phyloP scores from a whole-genome alignment of 2,797 vertebrate genomes.

The Coendou prehensilis region DNA sequence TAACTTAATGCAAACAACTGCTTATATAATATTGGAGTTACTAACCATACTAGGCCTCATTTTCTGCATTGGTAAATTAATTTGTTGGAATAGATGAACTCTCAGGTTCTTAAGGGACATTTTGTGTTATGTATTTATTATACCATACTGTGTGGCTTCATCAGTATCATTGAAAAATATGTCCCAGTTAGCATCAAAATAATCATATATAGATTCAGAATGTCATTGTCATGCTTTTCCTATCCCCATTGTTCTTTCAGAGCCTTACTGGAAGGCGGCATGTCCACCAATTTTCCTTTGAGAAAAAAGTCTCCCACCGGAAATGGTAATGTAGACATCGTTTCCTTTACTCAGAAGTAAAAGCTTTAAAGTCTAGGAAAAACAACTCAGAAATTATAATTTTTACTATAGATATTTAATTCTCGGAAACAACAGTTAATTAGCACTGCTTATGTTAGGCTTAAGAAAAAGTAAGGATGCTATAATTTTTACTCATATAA shows the following conservation, averaged over 20 bases:
- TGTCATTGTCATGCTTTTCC: background rate
- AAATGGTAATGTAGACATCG: conserved; percentile 84
- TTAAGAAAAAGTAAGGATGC: conserved; percentile 17
- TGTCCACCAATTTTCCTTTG: conserved; percentile 86
- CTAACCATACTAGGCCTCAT: background rate
- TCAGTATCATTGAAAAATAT: background rate
- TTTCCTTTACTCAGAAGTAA: conserved; percentile 54
- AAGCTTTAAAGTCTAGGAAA: conserved; percentile 35
- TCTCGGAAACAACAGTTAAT: conserved; percentile 17
- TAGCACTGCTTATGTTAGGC: conserved; percentile 18
- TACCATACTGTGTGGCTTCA: background rate
- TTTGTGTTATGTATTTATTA: background rate
- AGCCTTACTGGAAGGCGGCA: conserved; percentile 73
- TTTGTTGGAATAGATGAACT: background rate
- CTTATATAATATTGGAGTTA: background rate
- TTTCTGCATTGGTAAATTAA: conserved; percentile 39
- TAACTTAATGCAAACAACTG: background rate
- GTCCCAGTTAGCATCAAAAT: background rate
- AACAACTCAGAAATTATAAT: background rate
- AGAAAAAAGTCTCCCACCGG: conserved; percentile 80
- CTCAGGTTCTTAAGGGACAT: background rate
- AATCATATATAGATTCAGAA: conserved; percentile 2
- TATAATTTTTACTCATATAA: background rate
- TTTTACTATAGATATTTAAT: conserved; percentile 45
- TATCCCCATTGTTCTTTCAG: conserved; percentile 78